Evolutionary conservation across 2,888 invertebrate genomes (phyloP).

Genomic region (Drosophila antonietae): DNA sequence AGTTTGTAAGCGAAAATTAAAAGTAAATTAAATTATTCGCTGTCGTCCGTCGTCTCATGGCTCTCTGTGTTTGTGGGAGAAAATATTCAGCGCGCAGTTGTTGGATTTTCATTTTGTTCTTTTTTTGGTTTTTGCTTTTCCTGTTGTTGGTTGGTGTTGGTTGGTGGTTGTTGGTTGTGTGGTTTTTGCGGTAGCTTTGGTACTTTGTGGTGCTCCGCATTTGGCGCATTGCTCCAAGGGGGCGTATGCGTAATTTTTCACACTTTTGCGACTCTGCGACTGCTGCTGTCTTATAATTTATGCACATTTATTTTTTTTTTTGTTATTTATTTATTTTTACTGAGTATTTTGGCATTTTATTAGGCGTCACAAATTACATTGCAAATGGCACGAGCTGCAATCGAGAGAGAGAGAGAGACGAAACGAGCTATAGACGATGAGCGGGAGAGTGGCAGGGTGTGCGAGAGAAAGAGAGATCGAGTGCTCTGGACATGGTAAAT

Average conservation of each 20-base stretch:
- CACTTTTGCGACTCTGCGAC: constrained; percentile 46
- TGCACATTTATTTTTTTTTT: constrained; percentile 65
- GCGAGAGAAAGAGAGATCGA: constrained; percentile 12
- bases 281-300: constrained; percentile 58
- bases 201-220: constrained; percentile 36
- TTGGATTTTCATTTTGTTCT: constrained; percentile 10
- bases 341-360: constrained; percentile 64
- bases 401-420: constrained; percentile 4
- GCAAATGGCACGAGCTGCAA: constrained; percentile 45
- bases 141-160: constrained; percentile 7
- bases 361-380: constrained; percentile 69
- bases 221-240: constrained; percentile 32
- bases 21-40: constrained; percentile 65
- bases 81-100: constrained; percentile 26
- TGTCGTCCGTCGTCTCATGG: constrained; percentile 23
- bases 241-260: constrained; percentile 70
- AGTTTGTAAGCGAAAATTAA: constrained; percentile 61
- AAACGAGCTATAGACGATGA: not conserved
- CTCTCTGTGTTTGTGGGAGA: constrained; percentile 22
- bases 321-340: constrained; percentile 60
- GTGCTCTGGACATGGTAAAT: constrained; percentile 55
- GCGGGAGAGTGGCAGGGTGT: not conserved
- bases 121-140: constrained; percentile 4
- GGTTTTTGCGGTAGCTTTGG: constrained; percentile 38
- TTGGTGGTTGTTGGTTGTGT: constrained; percentile 10